A percentile compares a stretch with the other conserved stretches of the same genome.
phyloP scores from a whole-genome alignment of 2,797 vertebrate species.

The Bryconaethiops microstoma region DNA sequence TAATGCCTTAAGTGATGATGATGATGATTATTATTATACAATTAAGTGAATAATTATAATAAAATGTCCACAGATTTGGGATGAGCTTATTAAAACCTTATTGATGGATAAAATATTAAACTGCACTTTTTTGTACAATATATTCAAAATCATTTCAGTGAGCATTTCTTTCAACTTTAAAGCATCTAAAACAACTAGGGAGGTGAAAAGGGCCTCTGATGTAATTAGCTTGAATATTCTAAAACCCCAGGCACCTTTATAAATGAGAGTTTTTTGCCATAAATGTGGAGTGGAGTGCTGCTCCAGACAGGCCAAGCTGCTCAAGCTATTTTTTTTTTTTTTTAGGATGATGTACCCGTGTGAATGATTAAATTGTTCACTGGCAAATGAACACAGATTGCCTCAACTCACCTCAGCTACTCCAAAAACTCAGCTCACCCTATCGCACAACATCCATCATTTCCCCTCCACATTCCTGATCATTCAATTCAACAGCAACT shows the following conservation, averaged over 20 bases:
- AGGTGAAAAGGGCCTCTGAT: background rate
- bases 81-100: too few species aligned
- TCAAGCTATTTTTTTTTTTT: slow-evolving; percentile 2
- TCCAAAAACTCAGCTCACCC: slow-evolving; percentile 17
- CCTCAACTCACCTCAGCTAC: background rate
- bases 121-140: too few species aligned
- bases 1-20: too few species aligned
- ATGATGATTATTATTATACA: too few species aligned
- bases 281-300: background rate
- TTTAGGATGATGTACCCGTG: slow-evolving; percentile 17
- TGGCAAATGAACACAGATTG: slow-evolving; percentile 41
- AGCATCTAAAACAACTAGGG: background rate
- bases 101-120: too few species aligned
- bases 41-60: too few species aligned
- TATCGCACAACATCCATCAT: background rate
- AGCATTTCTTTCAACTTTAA: background rate
- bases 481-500: slow-evolving; percentile 40
- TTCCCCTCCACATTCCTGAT: background rate
- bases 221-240: background rate
- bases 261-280: background rate
- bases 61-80: too few species aligned
- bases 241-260: background rate
- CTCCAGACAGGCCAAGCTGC: slow-evolving; percentile 3
- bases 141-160: background rate
- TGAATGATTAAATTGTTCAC: slow-evolving; percentile 41